These are phyloP conservation scores for Lytechinus variegatus DNA, from an alignment of 35 echinoderm and acorn worm species.

Conservation along the genomic window DNA sequence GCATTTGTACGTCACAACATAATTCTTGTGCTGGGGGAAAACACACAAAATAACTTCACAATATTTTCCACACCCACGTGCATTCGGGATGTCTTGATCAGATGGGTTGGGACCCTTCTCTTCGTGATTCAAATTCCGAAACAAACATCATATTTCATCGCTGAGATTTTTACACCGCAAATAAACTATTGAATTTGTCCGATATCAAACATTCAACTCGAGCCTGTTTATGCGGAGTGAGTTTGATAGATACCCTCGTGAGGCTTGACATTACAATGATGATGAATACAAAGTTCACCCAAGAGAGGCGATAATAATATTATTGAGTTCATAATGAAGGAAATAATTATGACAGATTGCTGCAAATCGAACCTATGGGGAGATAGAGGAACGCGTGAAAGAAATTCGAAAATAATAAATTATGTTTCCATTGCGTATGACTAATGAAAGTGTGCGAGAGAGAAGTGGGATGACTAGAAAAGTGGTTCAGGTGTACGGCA, in stretches of 20 bases:
- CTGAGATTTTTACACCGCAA: not conserved
- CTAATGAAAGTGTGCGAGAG: not conserved
- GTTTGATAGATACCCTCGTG: not conserved
- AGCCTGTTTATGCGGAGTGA: not conserved
- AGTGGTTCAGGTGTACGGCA: too few relatives aligned
- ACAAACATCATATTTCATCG: not conserved
- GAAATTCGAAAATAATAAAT: not conserved
- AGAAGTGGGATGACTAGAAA: not conserved
- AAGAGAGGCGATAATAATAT: not conserved
- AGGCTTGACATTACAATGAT: not conserved
- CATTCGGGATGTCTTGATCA: not conserved
- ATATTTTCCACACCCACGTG: not conserved
- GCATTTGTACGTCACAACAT: not conserved
- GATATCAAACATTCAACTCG: not conserved
- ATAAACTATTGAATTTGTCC: not conserved
- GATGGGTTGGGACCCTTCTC: not conserved
- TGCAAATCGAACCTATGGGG: not conserved
- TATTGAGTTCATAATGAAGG: not conserved
- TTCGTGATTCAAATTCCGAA: not conserved
- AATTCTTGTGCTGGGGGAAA: too few relatives aligned
- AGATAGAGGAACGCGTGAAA: not conserved
- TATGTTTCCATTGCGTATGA: not conserved
- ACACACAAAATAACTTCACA: too few relatives aligned
- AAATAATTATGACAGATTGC: not conserved
- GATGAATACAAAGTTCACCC: not conserved